phyloP scores from a whole-genome alignment of 2,797 vertebrate genomes.

The Siniperca obscura region DNA sequence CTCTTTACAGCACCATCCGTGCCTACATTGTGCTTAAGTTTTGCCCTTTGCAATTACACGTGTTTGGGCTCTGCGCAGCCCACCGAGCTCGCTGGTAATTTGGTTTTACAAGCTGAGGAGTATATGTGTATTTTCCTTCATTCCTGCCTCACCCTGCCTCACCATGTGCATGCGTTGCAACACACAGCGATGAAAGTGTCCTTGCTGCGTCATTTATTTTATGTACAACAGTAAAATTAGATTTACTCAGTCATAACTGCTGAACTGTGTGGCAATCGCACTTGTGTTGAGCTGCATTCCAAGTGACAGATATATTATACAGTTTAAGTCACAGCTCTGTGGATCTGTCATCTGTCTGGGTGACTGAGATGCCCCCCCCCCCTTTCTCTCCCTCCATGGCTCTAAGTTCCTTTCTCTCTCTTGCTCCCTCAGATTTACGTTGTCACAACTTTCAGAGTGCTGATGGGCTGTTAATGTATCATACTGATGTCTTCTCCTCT shows the following conservation, averaged over 20 bases:
- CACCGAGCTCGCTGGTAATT: neutral
- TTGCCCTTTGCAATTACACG: constrained; percentile 7
- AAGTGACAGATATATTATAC: constrained; percentile 74
- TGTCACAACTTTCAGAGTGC: constrained; percentile 30
- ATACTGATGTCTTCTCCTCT: neutral
- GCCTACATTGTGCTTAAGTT: too few relatives aligned
- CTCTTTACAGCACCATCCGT: neutral
- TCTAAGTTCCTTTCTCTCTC: neutral
- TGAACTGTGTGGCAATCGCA: constrained; percentile 16
- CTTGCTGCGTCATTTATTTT: constrained; percentile 32
- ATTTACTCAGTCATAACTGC: constrained; percentile 39
- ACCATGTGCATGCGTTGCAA: neutral
- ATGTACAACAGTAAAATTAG: constrained; percentile 39
- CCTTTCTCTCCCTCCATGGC: neutral
- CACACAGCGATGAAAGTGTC: neutral
- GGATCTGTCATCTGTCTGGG: constrained; percentile 47
- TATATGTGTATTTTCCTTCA: neutral
- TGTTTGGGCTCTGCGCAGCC: neutral
- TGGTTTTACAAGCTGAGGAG: neutral
- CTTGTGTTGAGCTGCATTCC: constrained; percentile 29
- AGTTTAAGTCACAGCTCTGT: constrained; percentile 69
- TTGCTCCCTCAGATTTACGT: neutral
- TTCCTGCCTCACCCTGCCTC: neutral
- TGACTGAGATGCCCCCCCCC: constrained; percentile 24
- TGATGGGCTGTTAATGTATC: constrained; percentile 42